Evolutionary conservation across 2,888 invertebrate genomes (phyloP), one percentile per base, ranked within the genome.

Genomic region (Dolichomitus sp.): DNA sequence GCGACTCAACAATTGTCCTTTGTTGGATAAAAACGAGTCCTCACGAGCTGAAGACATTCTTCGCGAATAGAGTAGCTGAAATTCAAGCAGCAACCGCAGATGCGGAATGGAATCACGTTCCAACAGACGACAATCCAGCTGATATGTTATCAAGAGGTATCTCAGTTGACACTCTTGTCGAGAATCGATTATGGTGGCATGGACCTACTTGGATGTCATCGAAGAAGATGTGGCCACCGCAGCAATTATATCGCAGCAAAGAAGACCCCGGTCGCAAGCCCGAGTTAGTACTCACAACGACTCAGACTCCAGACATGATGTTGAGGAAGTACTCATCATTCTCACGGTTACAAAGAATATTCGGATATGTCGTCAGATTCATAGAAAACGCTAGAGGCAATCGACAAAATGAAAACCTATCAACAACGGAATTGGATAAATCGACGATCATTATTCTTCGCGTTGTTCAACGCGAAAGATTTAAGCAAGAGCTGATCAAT

Each of bases 51-150:
- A 61, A 63, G n/a, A 63, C 63, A 42, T 74, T 74, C 63, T 14
- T 63, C 11, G 63, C 74, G 14, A 74, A 63, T 48, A 30, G 74
- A 27, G 63, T 63, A n/a, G 33, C 61, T 2, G 37, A 37, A 37
- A 59, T 59, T 33, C 33, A 59, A 59, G 6, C 59, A 4, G 14
- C 50, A 1, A 69, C 69, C 14, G 48, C 45, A 69, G 33, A 52
- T 30, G 50, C 52, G 9, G 69, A 42, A 37, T 69, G 69, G 52
- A 69, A 69, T 52, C 69, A 73, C 42, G 73, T 73, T 5, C 30
- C 69, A 37, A 48, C 69, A 37, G 52, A 23, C 6, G 27, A 69
- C 14, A 30, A 30, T 30, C 30, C 30, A 30, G 30, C 30, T 30
- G 30, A 30, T 30, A 30, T 30, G 30, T 30, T 45, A 52, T 69